Conservation (phyloP, 2,113 vertebrate species). For the Chaetodon trifascialis region DNA sequence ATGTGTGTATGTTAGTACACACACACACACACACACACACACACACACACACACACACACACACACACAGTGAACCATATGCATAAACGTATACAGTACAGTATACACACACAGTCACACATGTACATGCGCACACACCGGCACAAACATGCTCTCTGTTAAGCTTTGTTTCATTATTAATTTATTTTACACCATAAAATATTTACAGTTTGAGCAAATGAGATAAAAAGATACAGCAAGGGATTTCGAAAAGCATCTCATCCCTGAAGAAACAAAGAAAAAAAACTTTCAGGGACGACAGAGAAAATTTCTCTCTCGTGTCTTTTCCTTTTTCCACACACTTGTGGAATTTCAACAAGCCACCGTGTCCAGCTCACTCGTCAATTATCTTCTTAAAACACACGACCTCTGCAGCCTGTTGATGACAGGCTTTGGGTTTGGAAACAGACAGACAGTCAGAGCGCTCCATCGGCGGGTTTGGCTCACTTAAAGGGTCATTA, state of each 20-base stretch:
- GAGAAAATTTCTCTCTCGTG: neutral
- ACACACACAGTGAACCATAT: neutral
- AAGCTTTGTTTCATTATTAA: conserved; percentile 50
- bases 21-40: neutral
- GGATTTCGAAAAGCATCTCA: neutral
- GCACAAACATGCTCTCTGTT: conserved; percentile 6
- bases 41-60: neutral
- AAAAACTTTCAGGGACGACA: conserved; percentile 14
- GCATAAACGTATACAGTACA: neutral
- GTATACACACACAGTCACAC: neutral
- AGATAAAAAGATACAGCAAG: conserved; percentile 3
- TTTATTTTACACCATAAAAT: conserved; percentile 38
- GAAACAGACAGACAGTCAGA: neutral
- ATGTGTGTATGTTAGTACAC: neutral
- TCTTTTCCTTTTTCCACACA: conserved; percentile 13
- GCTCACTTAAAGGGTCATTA: neutral
- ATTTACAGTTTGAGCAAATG: conserved; percentile 48
- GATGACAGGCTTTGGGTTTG: conserved; percentile 8
- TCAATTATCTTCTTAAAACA: neutral
- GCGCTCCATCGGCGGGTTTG: neutral
- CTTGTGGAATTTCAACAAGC: neutral
- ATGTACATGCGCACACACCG: neutral
- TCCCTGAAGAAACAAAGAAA: conserved; percentile 17
- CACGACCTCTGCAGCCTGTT: neutral
- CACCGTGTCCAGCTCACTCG: neutral